Percentiles rank a stretch among this genome's conserved stretches.
Evolutionary conservation across 2,113 vertebrate genomes (phyloP).

Genomic region (Pygathrix nemaeus): DNA sequence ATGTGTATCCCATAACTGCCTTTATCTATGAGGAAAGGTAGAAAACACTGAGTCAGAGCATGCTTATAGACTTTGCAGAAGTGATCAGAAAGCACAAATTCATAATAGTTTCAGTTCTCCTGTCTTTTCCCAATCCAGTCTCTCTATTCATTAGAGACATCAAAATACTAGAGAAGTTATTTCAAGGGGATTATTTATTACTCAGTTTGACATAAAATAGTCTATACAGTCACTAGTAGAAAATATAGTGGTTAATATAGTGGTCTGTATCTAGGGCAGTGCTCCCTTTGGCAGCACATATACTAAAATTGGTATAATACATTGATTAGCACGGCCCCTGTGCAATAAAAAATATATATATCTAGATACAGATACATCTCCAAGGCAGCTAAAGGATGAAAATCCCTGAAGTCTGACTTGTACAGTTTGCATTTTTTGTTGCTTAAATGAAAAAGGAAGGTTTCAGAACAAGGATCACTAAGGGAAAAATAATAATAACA

Average conservation of each 20-base stretch:
- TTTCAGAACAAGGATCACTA: no score
- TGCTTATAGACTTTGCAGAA: not conserved
- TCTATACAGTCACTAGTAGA: not conserved
- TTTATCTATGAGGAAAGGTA: not conserved
- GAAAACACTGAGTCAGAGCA: not conserved
- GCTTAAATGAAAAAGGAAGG: not conserved
- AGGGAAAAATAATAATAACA: no score
- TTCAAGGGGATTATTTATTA: not conserved
- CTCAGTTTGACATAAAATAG: not conserved
- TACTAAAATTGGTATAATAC: no score
- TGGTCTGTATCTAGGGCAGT: not conserved
- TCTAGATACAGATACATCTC: no score
- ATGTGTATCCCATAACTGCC: not conserved
- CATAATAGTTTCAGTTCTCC: not conserved
- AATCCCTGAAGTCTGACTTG: not conserved
- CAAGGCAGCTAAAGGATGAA: not conserved
- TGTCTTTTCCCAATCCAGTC: not conserved
- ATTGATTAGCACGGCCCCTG: no score
- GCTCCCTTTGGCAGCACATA: no score
- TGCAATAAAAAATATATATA: no score
- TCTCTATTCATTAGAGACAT: not conserved
- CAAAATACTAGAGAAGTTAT: not conserved
- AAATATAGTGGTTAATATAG: not conserved
- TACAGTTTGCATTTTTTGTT: not conserved
- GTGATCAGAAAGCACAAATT: not conserved